Base-by-base conservation (phyloP, 2,797 vertebrate genomes). In the Thalassophryne amazonica region DNA sequence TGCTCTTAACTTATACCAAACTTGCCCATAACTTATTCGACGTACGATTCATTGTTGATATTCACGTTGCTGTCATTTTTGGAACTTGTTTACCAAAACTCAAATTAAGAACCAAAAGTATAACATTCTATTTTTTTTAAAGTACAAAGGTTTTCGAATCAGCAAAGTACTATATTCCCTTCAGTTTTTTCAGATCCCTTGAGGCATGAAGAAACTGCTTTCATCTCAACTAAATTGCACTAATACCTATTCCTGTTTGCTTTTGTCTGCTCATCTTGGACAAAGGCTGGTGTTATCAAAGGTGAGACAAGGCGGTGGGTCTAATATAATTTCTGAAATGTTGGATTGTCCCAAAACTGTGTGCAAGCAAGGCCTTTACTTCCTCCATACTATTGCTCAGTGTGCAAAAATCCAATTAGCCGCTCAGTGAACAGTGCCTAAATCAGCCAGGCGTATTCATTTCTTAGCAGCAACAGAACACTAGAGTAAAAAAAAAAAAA, bases 321-420 rank as follows among this genome's bases (percentile, higher is more conserved):
- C 72, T 78, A 89, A 90, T 90, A 84, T n/a, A n/a, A n/a, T 86
- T 78, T 86, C 78, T 89, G 91, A 93, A 88, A 91, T 81, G 87
- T 93, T 91, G 92, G 87, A 90, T 86, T 89, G 91, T 84, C 82
- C 16, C 78, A 86, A 84, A 61, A 79, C 83, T 60, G 69, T 74
- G 65, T 71, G 80, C 60, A 69, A 58, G 60, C 63, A 69, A 58
- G 60, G 63, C 71, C 78, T 78, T 6, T 69, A 85, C 89, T 93
- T 94, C 92, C 92, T 91, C 40, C 65, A 42, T 62, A 30, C 74
- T 74, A 86, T 81, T 78, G 85, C 78, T 73, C 76, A 73, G 69
- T 81, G 92, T 91, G 93, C 93, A 89, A 94, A 95, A 93, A 94
- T 94, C 94, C 95, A 94, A 96, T 97, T 95, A 96, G 91, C 90